Evolutionary conservation across 2,888 invertebrate genomes (phyloP).

Genomic region (Conops quadrifasciatus): DNA sequence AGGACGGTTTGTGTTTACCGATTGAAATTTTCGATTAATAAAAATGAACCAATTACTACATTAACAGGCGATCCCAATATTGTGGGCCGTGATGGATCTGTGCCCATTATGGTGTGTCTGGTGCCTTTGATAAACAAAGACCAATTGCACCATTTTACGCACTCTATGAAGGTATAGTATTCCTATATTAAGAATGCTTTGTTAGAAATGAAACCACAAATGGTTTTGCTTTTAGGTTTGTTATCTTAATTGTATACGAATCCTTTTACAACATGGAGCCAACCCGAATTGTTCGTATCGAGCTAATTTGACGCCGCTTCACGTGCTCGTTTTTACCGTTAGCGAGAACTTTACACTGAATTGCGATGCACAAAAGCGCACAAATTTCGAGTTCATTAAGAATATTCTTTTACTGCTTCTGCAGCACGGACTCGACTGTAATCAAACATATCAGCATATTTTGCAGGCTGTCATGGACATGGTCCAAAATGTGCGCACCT

Average conservation of each 20-base stretch:
- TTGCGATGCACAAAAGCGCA: slow-evolving; percentile 73
- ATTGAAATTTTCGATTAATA: background rate
- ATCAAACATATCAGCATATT: slow-evolving; percentile 75
- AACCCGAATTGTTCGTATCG: slow-evolving; percentile 78
- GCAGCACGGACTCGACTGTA: slow-evolving; percentile 75
- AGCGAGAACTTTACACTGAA: slow-evolving; percentile 76
- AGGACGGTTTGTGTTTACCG: slow-evolving; percentile 55
- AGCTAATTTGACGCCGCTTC: slow-evolving; percentile 74
- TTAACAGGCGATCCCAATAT: slow-evolving; percentile 71
- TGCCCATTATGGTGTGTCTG: slow-evolving; percentile 78
- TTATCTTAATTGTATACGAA: slow-evolving; percentile 75
- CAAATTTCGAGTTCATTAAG: slow-evolving; percentile 76
- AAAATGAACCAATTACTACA: background rate
- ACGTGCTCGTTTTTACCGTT: slow-evolving; percentile 76
- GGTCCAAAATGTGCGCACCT: slow-evolving; percentile 74
- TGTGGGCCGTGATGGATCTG: slow-evolving; percentile 76
- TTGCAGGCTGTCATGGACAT: slow-evolving; percentile 76
- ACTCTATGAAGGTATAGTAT: slow-evolving; percentile 73
- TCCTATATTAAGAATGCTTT: background rate
- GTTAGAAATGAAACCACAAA: background rate
- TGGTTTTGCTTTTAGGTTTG: slow-evolving; percentile 68
- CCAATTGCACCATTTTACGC: slow-evolving; percentile 76
- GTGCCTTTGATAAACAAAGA: slow-evolving; percentile 80
- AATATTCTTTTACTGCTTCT: slow-evolving; percentile 73
- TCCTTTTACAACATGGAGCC: slow-evolving; percentile 75